phyloP scores from a whole-genome alignment of 2,888 invertebrate genomes.

The Cataglyphis rosenhaueri region DNA sequence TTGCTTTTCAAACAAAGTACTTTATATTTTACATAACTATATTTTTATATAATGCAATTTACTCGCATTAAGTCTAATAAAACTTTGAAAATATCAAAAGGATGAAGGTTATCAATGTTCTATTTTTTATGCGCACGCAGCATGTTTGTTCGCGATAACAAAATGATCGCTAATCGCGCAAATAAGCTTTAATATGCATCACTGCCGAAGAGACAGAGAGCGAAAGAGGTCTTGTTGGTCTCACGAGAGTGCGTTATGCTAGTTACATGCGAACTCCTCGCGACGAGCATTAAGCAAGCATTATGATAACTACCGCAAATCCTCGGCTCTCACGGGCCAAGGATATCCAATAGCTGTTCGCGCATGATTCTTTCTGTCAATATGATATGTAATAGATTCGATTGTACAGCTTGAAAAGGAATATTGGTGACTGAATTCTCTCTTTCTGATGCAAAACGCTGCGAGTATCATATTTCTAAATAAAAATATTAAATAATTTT shows the following conservation, averaged over 20 bases:
- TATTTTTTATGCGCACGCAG: neutral
- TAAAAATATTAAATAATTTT: neutral
- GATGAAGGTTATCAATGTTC: neutral
- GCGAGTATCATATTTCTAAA: neutral
- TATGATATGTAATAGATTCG: neutral
- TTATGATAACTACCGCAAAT: conserved; percentile 76
- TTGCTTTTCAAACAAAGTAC: no score
- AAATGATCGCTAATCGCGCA: conserved; percentile 6
- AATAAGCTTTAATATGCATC: conserved; percentile 34
- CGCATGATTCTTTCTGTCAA: conserved; percentile 19
- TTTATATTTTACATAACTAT: no score
- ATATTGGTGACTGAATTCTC: neutral
- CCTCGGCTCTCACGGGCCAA: conserved; percentile 74
- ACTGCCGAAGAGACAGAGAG: conserved; percentile 39
- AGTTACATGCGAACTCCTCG: conserved; percentile 79
- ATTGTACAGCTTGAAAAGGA: neutral
- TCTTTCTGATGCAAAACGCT: neutral
- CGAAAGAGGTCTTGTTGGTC: conserved; percentile 82
- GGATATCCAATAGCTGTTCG: conserved; percentile 6
- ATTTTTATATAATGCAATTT: no score
- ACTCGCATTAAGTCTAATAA: no score
- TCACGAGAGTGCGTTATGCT: conserved; percentile 77
- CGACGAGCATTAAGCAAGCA: conserved; percentile 80
- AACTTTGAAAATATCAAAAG: no score
- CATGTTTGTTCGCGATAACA: neutral